Base-by-base conservation (phyloP, 2,888 invertebrate genomes). In the Trachelus tabidus region DNA sequence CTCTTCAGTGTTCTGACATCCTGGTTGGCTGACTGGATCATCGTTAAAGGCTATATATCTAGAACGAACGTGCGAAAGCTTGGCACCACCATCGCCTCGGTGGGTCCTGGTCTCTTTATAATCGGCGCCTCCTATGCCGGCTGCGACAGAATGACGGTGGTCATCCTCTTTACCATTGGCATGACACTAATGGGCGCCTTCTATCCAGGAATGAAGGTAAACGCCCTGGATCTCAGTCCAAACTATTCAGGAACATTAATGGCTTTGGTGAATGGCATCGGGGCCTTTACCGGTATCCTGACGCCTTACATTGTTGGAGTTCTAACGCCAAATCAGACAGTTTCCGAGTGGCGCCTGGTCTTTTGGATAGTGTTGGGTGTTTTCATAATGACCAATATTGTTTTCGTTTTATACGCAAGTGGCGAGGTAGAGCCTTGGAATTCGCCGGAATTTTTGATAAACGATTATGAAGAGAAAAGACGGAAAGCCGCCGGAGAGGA, bases 341-440 rank as follows among this genome's bases (percentile, higher is more conserved):
- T 95, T 11, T 89, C 91, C 33, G 94, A 96, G 92, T 97, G 97
- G 97, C 93, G 95, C 34, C 86, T 93, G 0, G 96, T 97, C 0
- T 97, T 97, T 90, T 96, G 97, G 96, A 95, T 97, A 68, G 94
- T 96, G 71, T 93, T 96, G 11, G 94, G 88, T 0, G 94, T 97
- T 4, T 93, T 97, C 80, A 90, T 94, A 0, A 80, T 94, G 1
- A 95, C 96, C 1, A 96, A 96, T 86, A 69, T 95, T 0, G 87
- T 96, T 12, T 97, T 95, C 90, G 85, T 95, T 3, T 76, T 95
- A 6, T 96, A 94, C 88, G 96, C 95, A 0, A 94, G 95, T 81
- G 97, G 95, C 0, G 95, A 97, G 71, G 94, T 95, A 68, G 94
- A 96, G 81, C 94, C 94, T 87, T 97, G 96, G 96, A 96, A 97